phyloP scores from a whole-genome alignment of 2,888 invertebrate species.

The Escarpia spicata region DNA sequence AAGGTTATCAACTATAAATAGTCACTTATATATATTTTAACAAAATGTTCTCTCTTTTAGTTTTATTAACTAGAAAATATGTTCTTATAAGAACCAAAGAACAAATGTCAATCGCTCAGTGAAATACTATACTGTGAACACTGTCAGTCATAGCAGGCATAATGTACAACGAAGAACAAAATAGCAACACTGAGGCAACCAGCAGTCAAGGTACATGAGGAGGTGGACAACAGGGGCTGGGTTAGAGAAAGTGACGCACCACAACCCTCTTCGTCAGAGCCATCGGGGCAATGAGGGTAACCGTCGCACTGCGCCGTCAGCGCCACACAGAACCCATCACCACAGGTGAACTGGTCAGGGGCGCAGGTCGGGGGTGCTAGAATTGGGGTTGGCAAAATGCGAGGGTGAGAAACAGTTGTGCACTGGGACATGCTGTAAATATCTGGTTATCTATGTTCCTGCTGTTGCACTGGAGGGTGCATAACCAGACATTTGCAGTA shows the following conservation, averaged over 20 bases:
- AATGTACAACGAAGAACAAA: constrained; percentile 17
- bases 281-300: constrained; percentile 62
- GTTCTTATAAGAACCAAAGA: not conserved
- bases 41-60: not conserved
- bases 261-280: constrained; percentile 64
- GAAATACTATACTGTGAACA: not conserved
- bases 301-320: constrained; percentile 50
- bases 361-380: constrained; percentile 24
- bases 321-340: constrained; percentile 40
- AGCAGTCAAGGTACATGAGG: not conserved
- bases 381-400: constrained; percentile 26
- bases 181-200: constrained; percentile 7
- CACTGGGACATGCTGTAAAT: constrained; percentile 22
- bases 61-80: not conserved
- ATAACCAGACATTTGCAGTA: constrained; percentile 21
- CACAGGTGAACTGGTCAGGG: constrained; percentile 28
- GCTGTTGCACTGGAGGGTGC: not conserved
- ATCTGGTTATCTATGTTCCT: constrained; percentile 19
- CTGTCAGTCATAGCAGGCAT: constrained; percentile 18
- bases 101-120: not conserved
- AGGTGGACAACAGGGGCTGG: constrained; percentile 2
- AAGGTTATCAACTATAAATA: constrained; percentile 18
- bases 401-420: constrained; percentile 21
- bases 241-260: constrained; percentile 31
- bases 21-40: not conserved